Evolutionary conservation across 2,888 invertebrate genomes (phyloP).

Genomic region (Timema cristinae): DNA sequence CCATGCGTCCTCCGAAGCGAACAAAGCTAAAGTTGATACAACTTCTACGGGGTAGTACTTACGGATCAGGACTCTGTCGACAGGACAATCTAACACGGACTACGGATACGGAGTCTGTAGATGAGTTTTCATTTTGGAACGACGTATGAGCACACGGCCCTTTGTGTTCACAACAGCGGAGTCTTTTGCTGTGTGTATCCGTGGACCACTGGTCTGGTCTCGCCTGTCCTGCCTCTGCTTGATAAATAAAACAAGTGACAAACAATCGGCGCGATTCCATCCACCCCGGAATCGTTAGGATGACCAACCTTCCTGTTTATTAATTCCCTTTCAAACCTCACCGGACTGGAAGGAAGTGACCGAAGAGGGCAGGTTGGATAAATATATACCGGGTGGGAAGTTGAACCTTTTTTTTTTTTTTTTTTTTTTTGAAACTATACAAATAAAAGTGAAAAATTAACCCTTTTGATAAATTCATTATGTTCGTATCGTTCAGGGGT

Average conservation of each 20-base stretch:
- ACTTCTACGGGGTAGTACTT: no score
- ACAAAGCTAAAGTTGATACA: no score
- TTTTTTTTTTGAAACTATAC: neutral
- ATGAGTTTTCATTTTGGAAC: no score
- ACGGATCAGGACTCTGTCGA: no score
- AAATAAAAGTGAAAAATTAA: neutral
- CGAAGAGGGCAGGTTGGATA: neutral
- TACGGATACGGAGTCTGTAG: no score
- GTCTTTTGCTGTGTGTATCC: no score
- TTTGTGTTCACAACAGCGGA: no score
- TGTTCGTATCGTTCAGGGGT: neutral
- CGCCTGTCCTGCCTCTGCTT: neutral
- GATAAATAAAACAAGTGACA: conserved; percentile 9
- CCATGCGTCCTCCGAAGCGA: no score
- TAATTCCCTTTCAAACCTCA: conserved; percentile 8
- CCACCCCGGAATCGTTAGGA: neutral
- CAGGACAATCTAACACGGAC: no score
- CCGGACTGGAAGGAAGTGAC: conserved; percentile 11
- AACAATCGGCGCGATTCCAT: neutral
- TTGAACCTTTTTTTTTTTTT: neutral
- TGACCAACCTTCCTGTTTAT: neutral
- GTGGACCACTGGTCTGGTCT: no score
- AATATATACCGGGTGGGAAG: neutral
- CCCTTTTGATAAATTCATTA: conserved; percentile 11
- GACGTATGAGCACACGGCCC: no score